These are phyloP conservation scores for Cheilosia impressa DNA, from an alignment of 2,888 invertebrate species.

Conservation along the genomic window DNA sequence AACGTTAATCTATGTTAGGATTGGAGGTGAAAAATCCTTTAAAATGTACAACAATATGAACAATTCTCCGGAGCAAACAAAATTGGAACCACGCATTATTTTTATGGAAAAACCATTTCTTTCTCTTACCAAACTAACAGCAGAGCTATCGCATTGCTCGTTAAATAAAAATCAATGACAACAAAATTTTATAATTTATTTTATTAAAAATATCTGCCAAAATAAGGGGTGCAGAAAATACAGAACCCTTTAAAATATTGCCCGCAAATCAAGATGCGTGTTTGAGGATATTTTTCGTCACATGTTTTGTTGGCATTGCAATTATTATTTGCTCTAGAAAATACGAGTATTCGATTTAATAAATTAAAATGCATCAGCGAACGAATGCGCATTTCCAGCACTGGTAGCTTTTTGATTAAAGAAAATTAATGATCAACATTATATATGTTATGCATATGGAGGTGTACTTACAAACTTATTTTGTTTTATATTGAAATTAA, in stretches of 20 bases:
- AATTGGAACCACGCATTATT: background rate
- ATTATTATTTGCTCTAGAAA: conserved; percentile 64
- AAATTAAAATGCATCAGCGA: conserved; percentile 48
- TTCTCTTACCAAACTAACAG: no score
- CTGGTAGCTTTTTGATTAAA: conserved; percentile 38
- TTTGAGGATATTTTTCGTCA: conserved; percentile 9
- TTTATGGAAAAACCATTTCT: no score
- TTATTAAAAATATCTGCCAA: no score
- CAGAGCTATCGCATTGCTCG: no score
- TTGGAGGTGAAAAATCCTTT: no score
- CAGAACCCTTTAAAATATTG: no score
- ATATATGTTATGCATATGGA: background rate
- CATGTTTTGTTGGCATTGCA: conserved; percentile 37
- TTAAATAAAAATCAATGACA: no score
- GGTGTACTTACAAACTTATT: background rate
- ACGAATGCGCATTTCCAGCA: conserved; percentile 6
- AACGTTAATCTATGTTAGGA: no score
- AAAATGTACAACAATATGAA: no score
- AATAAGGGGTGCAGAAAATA: no score
- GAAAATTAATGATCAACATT: conserved; percentile 48
- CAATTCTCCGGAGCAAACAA: no score
- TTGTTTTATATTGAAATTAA: conserved; percentile 43
- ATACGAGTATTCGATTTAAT: conserved; percentile 51
- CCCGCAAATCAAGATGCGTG: background rate
- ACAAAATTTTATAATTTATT: no score